Conservation (phyloP, 2,113 vertebrate genomes). For the Callocephalon fimbriatum region DNA sequence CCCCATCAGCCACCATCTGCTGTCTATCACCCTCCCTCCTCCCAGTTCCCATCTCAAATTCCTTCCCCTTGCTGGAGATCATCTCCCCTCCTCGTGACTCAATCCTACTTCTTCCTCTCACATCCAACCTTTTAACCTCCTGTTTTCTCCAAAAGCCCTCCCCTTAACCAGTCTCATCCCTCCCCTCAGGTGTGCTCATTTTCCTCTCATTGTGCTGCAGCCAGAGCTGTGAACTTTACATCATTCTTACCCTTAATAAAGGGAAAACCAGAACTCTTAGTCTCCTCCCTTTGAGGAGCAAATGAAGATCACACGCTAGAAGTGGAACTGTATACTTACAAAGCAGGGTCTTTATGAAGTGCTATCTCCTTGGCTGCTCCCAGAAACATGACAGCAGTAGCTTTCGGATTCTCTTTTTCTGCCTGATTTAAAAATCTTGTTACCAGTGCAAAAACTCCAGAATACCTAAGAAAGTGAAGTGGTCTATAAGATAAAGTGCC, state of each 20-base stretch:
- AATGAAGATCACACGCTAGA: neutral
- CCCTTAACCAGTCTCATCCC: neutral
- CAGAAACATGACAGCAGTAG: slow-evolving; percentile 81
- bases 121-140: neutral
- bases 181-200: neutral
- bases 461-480: slow-evolving; percentile 73
- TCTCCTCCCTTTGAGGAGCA: neutral
- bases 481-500: neutral
- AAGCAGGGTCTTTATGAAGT: slow-evolving; percentile 63
- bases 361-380: slow-evolving; percentile 78
- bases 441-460: slow-evolving; percentile 72
- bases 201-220: neutral
- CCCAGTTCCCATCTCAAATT: neutral
- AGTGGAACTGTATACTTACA: slow-evolving; percentile 45
- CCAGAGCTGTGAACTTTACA: neutral
- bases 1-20: neutral
- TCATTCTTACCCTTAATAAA: neutral
- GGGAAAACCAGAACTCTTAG: neutral
- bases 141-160: neutral
- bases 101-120: neutral
- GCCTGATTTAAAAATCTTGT: slow-evolving; percentile 77
- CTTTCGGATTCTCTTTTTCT: slow-evolving; percentile 72
- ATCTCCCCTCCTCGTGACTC: neutral
- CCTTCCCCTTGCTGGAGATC: neutral
- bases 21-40: neutral